Evolutionary conservation across 1,140 invertebrate species (phyloP), one percentile per base, ranked within the genome.

Genomic region (Olivierus martensii): DNA sequence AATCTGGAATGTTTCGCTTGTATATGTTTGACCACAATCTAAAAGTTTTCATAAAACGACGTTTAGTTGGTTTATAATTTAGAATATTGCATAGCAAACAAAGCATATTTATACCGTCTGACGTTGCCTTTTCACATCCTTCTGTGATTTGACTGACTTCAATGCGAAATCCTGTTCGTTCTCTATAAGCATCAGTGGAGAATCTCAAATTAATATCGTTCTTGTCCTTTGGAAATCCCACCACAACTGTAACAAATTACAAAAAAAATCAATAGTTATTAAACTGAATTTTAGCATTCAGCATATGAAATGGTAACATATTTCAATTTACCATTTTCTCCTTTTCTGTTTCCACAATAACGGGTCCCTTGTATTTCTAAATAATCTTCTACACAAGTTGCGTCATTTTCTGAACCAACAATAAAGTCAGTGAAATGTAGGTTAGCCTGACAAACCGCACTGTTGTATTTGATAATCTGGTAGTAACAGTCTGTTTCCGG

Each of bases 401-500:
- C 43, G 14, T 35, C 12, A 22, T 54, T 51, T 19, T 58, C 58
- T 14, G 52, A 52, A 9, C 59, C 63, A 2, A 63, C 54, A 17
- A 59, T 52, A 41, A 64, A 64, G 11, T 59, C 55, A 1, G 45
- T 41, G 22, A 64, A 61, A 36, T 51, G 28, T 3, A 64, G 50
- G 28, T 61, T 57, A 14, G 64, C 12, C n/a, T 59, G 55, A 38
- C 62, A 64, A 22, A 64, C 53, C 18, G 17, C 34, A 1, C 35
- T 38, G 19, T 12, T 46, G 6, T 41, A 21, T n/a, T 54, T 53
- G 39, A 54, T 47, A 2, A 62, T 55, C 19, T 50, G 37, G 44
- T 60, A 62, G 9, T 57, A 22, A 28, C 61, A 62, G 39, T 61
- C 53, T 4, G 54, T 55, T 35, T 56, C 52, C 3, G 56, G 42